Conservation (phyloP, 2,888 invertebrate species). For the Rhimphoctona megacephalus region DNA sequence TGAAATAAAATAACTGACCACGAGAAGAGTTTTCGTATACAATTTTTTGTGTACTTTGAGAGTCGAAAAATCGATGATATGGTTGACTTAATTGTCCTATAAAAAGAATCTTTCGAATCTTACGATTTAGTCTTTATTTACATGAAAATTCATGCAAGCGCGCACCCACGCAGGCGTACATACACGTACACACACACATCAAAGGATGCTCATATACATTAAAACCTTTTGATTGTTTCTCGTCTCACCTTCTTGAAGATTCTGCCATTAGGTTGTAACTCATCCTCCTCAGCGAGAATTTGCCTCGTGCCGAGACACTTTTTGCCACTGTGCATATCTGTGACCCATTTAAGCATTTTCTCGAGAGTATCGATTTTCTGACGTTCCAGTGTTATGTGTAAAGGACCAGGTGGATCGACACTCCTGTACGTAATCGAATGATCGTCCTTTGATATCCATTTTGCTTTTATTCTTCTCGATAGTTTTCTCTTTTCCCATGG, state of each 20-base stretch:
- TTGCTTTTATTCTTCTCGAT: slow-evolving; percentile 92
- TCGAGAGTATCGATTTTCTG: slow-evolving; percentile 93
- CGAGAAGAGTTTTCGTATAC: background rate
- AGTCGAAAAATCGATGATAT: background rate
- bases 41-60: background rate
- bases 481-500: slow-evolving; percentile 94
- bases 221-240: slow-evolving; percentile 1
- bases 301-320: slow-evolving; percentile 95
- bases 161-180: background rate
- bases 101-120: slow-evolving; percentile 1
- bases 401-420: slow-evolving; percentile 89
- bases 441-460: slow-evolving; percentile 88
- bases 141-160: background rate
- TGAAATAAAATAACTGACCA: background rate
- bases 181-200: background rate
- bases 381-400: slow-evolving; percentile 91
- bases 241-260: slow-evolving; percentile 95
- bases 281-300: slow-evolving; percentile 96
- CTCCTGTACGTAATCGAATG: slow-evolving; percentile 91
- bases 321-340: slow-evolving; percentile 90
- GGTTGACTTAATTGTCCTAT: background rate
- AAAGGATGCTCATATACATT: background rate
- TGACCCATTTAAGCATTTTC: slow-evolving; percentile 93
- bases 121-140: background rate
- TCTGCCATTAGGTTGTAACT: slow-evolving; percentile 96